Conservation (phyloP, 1,140 invertebrate species). For the Cecropterus lyciades region DNA sequence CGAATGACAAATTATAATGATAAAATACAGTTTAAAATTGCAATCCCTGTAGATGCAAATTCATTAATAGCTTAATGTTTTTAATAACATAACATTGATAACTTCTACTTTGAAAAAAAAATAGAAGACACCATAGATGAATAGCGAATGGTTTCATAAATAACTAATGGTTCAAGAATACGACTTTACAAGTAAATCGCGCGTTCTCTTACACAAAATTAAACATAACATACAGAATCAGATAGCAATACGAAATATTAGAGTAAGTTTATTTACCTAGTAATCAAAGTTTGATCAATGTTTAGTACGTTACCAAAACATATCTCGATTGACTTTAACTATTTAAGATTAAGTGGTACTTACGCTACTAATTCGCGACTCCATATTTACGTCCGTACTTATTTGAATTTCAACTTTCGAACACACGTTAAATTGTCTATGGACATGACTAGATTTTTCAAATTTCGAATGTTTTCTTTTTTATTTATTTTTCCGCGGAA, state of each 20-base stretch:
- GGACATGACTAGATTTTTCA: conserved; percentile 1
- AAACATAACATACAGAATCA: background rate
- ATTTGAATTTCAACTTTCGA: conserved; percentile 2
- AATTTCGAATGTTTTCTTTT: conserved; percentile 22
- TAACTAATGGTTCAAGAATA: no score
- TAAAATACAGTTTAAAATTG: no score
- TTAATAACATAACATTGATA: no score
- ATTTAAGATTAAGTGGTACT: conserved; percentile 11
- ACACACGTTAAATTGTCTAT: conserved; percentile 10
- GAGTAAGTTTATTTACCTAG: background rate
- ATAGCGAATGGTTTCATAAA: no score
- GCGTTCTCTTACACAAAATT: conserved; percentile 5
- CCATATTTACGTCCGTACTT: conserved; percentile 15
- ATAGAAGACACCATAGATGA: no score
- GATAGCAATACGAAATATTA: background rate
- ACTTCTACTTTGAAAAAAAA: no score
- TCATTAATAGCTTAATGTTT: no score
- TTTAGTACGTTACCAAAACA: conserved; percentile 19
- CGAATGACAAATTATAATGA: no score
- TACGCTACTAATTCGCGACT: conserved; percentile 15
- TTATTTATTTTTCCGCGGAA: conserved; percentile 38
- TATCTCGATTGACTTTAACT: conserved; percentile 19
- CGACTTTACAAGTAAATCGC: background rate
- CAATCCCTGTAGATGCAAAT: no score
- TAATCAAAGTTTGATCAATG: conserved; percentile 13